Base-by-base conservation (phyloP, 2,113 vertebrate genomes). In the Tinamus guttatus region DNA sequence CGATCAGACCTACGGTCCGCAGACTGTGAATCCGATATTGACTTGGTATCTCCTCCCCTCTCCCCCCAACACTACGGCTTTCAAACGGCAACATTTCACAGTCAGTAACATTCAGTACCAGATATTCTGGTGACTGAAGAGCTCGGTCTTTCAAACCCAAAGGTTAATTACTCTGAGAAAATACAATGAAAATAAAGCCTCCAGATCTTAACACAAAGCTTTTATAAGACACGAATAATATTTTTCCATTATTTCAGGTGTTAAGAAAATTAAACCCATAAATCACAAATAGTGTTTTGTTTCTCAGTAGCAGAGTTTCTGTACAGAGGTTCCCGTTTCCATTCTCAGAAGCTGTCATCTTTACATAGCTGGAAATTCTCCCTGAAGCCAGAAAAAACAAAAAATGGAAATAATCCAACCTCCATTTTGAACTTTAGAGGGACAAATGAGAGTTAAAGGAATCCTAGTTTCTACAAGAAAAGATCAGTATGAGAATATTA, bases 261-360 rank as follows among this genome's bases (percentile, higher is more conserved):
- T 38, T n/a, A 77, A 60, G 70, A 36, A 60, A 14, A 80, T 36
- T 51, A 41, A 45, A 41, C n/a, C 28, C 27, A 27, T n/a, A 60
- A 49, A 87, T 28, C 18, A 38, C 8, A 16, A 40, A 27, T 28
- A 18, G 14, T 11, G 49, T 49, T 43, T 75, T 47, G 40, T 84
- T 83, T 85, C 69, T 62, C 47, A 62, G 65, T 81, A 75, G 60
- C 24, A 89, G 60, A 49, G 49, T 65, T 79, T 59, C 64, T 64
- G 58, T 40, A 41, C n/a, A 64, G 71, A 45, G 56, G 43, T 65
- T 56, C 67, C 60, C 59, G 34, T 90, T 86, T 87, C 70, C 67
- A 74, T 81, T 79, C 59, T 96, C 81, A 95, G n/a, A 92, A 89
- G 91, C 40, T 88, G 69, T 41, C 56, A 90, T 59, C 76, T 90